Evolutionary conservation across 2,888 invertebrate genomes (phyloP).

Genomic region (Drosophila quinaria): DNA sequence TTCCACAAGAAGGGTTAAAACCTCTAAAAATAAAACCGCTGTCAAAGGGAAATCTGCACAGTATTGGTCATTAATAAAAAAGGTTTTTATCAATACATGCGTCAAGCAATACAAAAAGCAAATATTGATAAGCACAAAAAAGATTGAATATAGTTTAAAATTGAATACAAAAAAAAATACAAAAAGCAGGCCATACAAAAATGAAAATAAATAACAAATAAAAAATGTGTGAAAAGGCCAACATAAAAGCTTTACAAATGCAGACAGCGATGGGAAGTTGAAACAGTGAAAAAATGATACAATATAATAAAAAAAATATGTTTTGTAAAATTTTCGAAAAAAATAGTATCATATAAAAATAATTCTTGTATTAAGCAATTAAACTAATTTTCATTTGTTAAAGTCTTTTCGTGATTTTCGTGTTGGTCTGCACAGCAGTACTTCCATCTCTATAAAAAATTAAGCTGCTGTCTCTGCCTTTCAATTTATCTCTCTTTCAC

Average conservation of each 20-base stretch:
- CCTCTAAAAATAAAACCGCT: slow-evolving; percentile 59
- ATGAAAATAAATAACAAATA: slow-evolving; percentile 49
- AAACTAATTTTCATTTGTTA: background rate
- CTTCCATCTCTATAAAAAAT: slow-evolving; percentile 19
- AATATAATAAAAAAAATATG: background rate
- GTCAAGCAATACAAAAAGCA: slow-evolving; percentile 57
- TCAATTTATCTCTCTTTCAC: slow-evolving; percentile 4
- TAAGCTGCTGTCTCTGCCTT: background rate
- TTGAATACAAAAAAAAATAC: slow-evolving; percentile 18
- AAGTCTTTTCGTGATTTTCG: background rate
- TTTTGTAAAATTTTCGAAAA: background rate
- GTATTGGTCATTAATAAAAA: slow-evolving; percentile 80
- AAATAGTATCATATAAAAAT: background rate
- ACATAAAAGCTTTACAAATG: slow-evolving; percentile 50
- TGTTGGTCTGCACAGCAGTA: background rate
- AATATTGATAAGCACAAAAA: slow-evolving; percentile 72
- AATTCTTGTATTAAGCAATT: background rate
- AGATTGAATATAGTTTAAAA: slow-evolving; percentile 47
- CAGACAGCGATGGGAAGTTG: slow-evolving; percentile 44
- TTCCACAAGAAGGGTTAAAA: background rate
- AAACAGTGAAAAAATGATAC: background rate
- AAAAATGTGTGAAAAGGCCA: slow-evolving; percentile 61
- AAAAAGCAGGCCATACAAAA: slow-evolving; percentile 40
- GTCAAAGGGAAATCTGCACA: slow-evolving; percentile 74
- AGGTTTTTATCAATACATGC: slow-evolving; percentile 37